Conservation (phyloP, 1,140 invertebrate genomes). For the Dreissena polymorpha region DNA sequence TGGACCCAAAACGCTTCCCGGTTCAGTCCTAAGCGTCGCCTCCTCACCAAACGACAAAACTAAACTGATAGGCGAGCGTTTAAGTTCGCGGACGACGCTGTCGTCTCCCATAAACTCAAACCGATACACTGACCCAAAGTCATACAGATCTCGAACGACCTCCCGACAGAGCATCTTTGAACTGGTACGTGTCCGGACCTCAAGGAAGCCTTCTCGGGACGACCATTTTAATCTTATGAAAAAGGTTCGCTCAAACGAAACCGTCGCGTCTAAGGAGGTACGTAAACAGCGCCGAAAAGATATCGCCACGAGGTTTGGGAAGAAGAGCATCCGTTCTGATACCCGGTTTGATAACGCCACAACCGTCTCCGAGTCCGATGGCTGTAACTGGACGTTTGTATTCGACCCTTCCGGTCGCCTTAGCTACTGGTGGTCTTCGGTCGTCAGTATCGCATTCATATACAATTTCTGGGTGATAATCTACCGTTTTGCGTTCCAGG, state of each 20-base stretch:
- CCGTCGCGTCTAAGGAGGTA: slow-evolving; percentile 72
- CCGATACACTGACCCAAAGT: slow-evolving; percentile 74
- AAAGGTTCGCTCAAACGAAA: slow-evolving; percentile 73
- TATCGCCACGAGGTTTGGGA: slow-evolving; percentile 76
- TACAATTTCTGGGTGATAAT: slow-evolving; percentile 99
- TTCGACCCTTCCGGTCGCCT: slow-evolving; percentile 80
- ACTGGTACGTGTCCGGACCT: slow-evolving; percentile 85
- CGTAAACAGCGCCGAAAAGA: slow-evolving; percentile 76
- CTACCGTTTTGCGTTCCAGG: slow-evolving; percentile 98
- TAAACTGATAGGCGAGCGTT: slow-evolving; percentile 75
- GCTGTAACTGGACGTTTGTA: slow-evolving; percentile 84
- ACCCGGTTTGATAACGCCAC: slow-evolving; percentile 68
- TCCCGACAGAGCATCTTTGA: slow-evolving; percentile 84
- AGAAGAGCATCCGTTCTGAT: slow-evolving; percentile 72
- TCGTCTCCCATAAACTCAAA: slow-evolving; percentile 75
- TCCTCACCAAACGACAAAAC: slow-evolving; percentile 81
- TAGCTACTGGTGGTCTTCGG: slow-evolving; percentile 81
- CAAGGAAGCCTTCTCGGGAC: slow-evolving; percentile 65
- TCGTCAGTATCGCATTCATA: slow-evolving; percentile 97
- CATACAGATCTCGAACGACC: slow-evolving; percentile 79
- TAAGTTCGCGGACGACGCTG: slow-evolving; percentile 73
- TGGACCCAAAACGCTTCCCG: slow-evolving; percentile 85
- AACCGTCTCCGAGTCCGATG: slow-evolving; percentile 81
- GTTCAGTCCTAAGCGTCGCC: slow-evolving; percentile 77
- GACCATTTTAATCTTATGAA: slow-evolving; percentile 76